These are phyloP conservation scores for Procambarus clarkii DNA, from an alignment of 1,140 invertebrate species.

Conservation along the genomic window DNA sequence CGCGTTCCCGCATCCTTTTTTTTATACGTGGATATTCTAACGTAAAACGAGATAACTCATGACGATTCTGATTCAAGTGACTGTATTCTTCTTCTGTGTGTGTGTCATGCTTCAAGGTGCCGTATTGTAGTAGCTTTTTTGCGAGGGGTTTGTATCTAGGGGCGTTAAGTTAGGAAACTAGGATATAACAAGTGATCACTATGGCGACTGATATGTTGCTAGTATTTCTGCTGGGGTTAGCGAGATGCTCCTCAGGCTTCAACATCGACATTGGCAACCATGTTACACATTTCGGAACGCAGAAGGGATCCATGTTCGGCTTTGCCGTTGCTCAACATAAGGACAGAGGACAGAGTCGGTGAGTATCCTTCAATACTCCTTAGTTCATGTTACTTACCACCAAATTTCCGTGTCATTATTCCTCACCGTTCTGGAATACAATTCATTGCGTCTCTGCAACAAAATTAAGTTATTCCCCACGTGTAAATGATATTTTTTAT, in stretches of 20 bases:
- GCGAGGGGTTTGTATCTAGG: too few species aligned
- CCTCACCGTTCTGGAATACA: too few species aligned
- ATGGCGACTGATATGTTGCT: background rate
- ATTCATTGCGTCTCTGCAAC: too few species aligned
- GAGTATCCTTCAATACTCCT: background rate
- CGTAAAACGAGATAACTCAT: too few species aligned
- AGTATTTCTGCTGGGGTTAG: background rate
- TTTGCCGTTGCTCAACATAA: slow-evolving; percentile 44
- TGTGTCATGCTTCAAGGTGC: background rate
- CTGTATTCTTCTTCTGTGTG: too few species aligned
- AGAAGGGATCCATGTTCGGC: slow-evolving; percentile 42
- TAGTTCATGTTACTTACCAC: background rate
- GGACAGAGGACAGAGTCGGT: slow-evolving; percentile 27
- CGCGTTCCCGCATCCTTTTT: background rate
- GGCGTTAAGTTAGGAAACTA: too few species aligned
- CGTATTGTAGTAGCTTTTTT: background rate
- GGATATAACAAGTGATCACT: background rate
- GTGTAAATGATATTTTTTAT: too few species aligned
- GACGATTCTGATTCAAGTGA: too few species aligned
- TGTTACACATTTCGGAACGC: slow-evolving; percentile 35
- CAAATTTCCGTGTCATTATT: too few species aligned
- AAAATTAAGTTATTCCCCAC: too few species aligned
- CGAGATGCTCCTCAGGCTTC: slow-evolving; percentile 4
- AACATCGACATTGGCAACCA: slow-evolving; percentile 49
- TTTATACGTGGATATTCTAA: too few species aligned